Evolutionary conservation across 2,113 vertebrate species (phyloP).

Genomic region (Notothenia coriiceps): DNA sequence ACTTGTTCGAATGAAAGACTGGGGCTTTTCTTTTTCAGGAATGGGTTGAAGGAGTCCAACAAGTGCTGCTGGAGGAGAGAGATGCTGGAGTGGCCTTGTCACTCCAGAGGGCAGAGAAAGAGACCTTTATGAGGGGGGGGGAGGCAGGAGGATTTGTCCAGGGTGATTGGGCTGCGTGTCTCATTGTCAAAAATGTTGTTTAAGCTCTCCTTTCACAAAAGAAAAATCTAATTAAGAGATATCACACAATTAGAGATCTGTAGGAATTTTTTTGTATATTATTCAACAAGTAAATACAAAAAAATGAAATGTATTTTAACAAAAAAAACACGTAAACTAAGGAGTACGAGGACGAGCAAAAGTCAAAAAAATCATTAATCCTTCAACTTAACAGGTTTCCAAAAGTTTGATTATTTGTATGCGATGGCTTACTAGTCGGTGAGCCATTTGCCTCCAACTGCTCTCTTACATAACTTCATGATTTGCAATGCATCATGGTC

Average conservation of each 20-base stretch:
- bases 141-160: slow-evolving; percentile 69
- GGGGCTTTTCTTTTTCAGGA: slow-evolving; percentile 75
- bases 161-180: slow-evolving; percentile 53
- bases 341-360: not conserved
- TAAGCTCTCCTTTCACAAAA: not conserved
- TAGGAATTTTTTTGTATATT: slow-evolving; percentile 1
- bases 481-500: slow-evolving; percentile 46
- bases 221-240: slow-evolving; percentile 11
- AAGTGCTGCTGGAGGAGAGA: slow-evolving; percentile 76
- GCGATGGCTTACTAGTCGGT: not conserved
- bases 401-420: slow-evolving; percentile 14
- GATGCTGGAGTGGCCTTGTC: slow-evolving; percentile 69
- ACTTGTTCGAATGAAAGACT: slow-evolving; percentile 79
- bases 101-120: slow-evolving; percentile 80
- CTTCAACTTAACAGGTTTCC: slow-evolving; percentile 10
- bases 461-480: slow-evolving; percentile 43
- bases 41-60: slow-evolving; percentile 78
- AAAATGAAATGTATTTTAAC: not conserved
- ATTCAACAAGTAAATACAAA: not conserved
- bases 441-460: slow-evolving; percentile 38
- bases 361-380: not conserved
- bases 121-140: slow-evolving; percentile 67
- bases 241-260: slow-evolving; percentile 11
- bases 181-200: slow-evolving; percentile 25
- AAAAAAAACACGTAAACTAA: not conserved